Evolutionary conservation across 2,113 vertebrate genomes (phyloP).

Genomic region (Ictidomys tridecemlineatus): DNA sequence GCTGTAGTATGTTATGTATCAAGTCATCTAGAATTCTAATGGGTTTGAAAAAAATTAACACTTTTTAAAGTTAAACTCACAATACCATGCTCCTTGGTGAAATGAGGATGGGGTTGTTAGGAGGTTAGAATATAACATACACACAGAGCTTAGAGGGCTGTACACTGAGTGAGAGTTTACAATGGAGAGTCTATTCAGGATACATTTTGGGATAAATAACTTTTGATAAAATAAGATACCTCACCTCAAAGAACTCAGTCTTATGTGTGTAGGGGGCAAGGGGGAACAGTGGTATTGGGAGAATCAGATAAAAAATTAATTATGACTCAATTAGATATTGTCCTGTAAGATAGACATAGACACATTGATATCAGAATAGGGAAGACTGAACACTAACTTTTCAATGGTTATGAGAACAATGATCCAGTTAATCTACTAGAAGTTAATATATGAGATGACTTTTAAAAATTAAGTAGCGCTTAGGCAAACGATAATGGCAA

Average conservation of each 20-base stretch:
- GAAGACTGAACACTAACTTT: not conserved
- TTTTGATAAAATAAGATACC: not conserved
- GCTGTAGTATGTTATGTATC: not conserved
- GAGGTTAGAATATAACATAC: not conserved
- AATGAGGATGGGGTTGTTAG: too few relatives aligned
- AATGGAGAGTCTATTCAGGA: not conserved
- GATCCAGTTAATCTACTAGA: not conserved
- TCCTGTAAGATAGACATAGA: not conserved
- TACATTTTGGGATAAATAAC: not conserved
- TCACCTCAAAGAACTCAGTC: not conserved
- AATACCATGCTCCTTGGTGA: not conserved
- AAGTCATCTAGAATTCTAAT: not conserved
- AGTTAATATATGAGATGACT: not conserved
- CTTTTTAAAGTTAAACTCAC: not conserved
- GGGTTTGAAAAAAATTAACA: not conserved
- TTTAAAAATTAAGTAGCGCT: not conserved
- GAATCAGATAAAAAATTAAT: not conserved
- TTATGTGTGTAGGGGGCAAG: not conserved
- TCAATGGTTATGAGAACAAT: not conserved
- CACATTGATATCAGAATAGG: not conserved
- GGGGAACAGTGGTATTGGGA: accelerated
- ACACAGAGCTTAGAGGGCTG: not conserved
- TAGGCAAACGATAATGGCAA: not conserved
- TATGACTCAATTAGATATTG: not conserved
- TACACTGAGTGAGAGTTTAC: too few relatives aligned